A percentile compares a stretch with the other conserved stretches of the same genome.
Evolutionary conservation across 2,797 vertebrate species (phyloP).

Genomic region (Periparus ater): DNA sequence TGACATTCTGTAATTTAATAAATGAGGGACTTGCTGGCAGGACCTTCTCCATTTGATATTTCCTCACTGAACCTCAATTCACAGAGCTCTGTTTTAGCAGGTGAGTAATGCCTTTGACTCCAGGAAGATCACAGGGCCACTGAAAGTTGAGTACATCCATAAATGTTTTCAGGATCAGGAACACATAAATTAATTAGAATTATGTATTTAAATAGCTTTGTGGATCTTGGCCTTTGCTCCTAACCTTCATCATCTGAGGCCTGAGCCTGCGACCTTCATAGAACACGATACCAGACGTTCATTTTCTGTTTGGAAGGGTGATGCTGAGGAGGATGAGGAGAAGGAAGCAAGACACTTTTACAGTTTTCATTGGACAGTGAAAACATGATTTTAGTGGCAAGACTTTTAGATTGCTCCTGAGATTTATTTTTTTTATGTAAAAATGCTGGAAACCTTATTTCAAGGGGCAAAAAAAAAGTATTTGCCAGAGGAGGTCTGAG

Average conservation of each 20-base stretch:
- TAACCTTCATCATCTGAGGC: not conserved
- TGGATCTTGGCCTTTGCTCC: slow-evolving; percentile 50
- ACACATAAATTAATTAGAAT: slow-evolving; percentile 52
- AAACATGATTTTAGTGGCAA: not conserved
- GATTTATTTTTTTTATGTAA: not conserved
- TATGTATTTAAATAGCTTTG: not conserved
- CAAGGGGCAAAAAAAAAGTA: fast-evolving
- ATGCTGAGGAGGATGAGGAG: not conserved
- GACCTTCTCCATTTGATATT: not conserved
- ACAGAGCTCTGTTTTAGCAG: not conserved
- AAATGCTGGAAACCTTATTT: not conserved
- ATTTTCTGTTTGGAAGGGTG: not conserved
- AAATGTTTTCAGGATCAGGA: not conserved
- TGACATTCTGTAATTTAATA: not conserved
- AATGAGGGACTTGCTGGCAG: not conserved
- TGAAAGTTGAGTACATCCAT: slow-evolving; percentile 6
- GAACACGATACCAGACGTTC: not conserved
- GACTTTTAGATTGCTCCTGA: not conserved
- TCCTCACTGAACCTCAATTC: not conserved
- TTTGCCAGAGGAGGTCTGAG: not conserved
- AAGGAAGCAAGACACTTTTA: not conserved
- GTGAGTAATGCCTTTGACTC: not conserved
- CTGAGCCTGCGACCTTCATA: not conserved
- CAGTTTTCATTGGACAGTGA: not conserved
- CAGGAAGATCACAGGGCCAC: not conserved